Evolutionary conservation across 2,113 vertebrate species (phyloP), one percentile per base, ranked within the genome.

Genomic region (Equus quagga): DNA sequence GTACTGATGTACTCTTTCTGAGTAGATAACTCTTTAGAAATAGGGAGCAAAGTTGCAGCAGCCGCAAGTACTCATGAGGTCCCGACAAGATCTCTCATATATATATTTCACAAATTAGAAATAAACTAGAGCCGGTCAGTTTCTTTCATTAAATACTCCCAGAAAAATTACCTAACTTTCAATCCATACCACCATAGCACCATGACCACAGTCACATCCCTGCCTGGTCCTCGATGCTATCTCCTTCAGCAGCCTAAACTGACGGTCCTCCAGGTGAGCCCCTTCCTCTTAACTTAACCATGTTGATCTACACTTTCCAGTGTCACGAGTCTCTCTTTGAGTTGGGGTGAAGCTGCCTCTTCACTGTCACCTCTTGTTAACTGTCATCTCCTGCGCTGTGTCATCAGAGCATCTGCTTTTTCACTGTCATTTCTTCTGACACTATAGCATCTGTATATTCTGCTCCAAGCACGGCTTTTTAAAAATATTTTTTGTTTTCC

Each of bases 401-500:
- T 41, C 18, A 75, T 12, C 24, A 54, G 19, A 67, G 6, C 6
- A 62, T 80, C 60, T 85, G 19, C 33, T 49, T 92, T 92, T 78
- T 33, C 83, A 87, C 12, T n/a, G 17, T 64, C 36, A 44, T n/a
- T 72, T 92, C 36, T 62, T 72, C 72, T 41, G 62, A 90, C 8
- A 64, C 26, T 49, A 46, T 19, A 95, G 31, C 13, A 69, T n/a
- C 70, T 78, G 31, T 44, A 54, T 54, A 24, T 91, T 89, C 41
- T 56, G 60, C 13, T 73, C 11, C 44, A 69, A 41, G 80, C 21
- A 58, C 0, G 82, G 23, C 18, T 36, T 91, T 85, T 33, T 0
- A 83, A 72, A 95, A 51, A n/a, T 26, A 84, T 23, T n/a, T 95
- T 80, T 54, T 80, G 23, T 17, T 90, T 97, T 96, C 19, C 21